phyloP scores from a whole-genome alignment of 1,140 invertebrate species.

The Nomia melanderi region DNA sequence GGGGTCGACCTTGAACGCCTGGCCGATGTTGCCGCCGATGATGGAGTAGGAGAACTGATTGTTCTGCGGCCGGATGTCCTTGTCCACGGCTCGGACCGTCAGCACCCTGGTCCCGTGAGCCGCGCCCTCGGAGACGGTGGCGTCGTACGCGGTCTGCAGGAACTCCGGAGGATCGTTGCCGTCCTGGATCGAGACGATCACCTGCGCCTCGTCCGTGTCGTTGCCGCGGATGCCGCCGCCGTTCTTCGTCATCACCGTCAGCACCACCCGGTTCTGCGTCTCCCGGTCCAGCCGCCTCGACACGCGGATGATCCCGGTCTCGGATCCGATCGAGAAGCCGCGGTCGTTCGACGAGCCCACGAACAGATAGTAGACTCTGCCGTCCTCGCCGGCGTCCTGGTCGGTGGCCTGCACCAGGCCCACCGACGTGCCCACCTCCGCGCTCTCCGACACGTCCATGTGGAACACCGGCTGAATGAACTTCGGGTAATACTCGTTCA shows the following conservation, averaged over 20 bases:
- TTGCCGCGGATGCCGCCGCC: slow-evolving; percentile 94
- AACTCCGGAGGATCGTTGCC: slow-evolving; percentile 98
- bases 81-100: slow-evolving; percentile 92
- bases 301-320: slow-evolving; percentile 92
- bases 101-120: slow-evolving; percentile 87
- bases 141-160: slow-evolving; percentile 87
- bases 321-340: slow-evolving; percentile 93
- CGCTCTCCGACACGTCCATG: slow-evolving; percentile 96
- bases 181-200: slow-evolving; percentile 96
- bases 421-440: slow-evolving; percentile 91
- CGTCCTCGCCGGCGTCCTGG: slow-evolving; percentile 95
- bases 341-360: slow-evolving; percentile 96
- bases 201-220: slow-evolving; percentile 96
- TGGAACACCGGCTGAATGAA: slow-evolving; percentile 96
- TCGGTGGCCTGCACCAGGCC: slow-evolving; percentile 94
- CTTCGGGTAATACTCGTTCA: slow-evolving; percentile 95
- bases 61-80: slow-evolving; percentile 94
- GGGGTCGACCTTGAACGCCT: slow-evolving; percentile 94
- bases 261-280: slow-evolving; percentile 92
- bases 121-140: slow-evolving; percentile 89
- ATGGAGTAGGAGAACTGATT: slow-evolving; percentile 96
- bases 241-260: slow-evolving; percentile 97
- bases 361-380: slow-evolving; percentile 94
- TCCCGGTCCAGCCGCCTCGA: slow-evolving; percentile 92
- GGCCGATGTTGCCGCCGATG: slow-evolving; percentile 90